A percentile compares a stretch with the other conserved stretches of the same genome.
These are phyloP conservation scores for Argyrosomus japonicus DNA, from an alignment of 2,113 vertebrate species.

Conservation along the genomic window DNA sequence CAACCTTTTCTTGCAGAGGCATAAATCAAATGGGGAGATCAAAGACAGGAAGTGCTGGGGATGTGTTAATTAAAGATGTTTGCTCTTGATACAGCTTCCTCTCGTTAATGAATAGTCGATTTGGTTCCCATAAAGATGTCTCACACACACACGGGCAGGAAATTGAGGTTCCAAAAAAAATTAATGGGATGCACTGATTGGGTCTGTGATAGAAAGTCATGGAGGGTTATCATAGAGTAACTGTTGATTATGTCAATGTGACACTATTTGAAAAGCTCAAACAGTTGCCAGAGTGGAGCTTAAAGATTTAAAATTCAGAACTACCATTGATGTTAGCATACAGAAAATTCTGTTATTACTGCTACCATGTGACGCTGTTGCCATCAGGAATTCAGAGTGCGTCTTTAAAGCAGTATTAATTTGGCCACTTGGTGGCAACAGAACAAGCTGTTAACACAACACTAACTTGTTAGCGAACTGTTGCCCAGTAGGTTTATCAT, in stretches of 20 bases:
- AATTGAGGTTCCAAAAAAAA: conserved; percentile 73
- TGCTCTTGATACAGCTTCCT: conserved; percentile 80
- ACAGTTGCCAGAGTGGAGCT: not conserved
- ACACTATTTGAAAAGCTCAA: conserved; percentile 34
- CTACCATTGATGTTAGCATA: not conserved
- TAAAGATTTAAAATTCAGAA: conserved; percentile 21
- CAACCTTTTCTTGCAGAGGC: conserved; percentile 58
- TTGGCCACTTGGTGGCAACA: not conserved
- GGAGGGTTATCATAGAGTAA: conserved; percentile 49
- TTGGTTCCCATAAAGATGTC: conserved; percentile 83
- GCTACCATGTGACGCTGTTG: not conserved
- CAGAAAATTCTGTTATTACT: not conserved
- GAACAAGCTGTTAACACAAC: not conserved
- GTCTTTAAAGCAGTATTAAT: not conserved
- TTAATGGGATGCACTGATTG: conserved; percentile 78
- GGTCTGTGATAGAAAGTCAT: conserved; percentile 55
- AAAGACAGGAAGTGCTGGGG: conserved; percentile 77
- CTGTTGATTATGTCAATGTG: conserved; percentile 59
- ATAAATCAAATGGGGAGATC: conserved; percentile 76
- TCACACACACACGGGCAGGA: conserved; percentile 62
- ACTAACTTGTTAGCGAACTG: not conserved
- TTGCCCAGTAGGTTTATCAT: not conserved
- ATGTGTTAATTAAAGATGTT: conserved; percentile 88
- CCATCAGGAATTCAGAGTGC: not conserved
- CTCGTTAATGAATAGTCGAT: conserved; percentile 77